Evolutionary conservation across 2,888 invertebrate species (phyloP).

Genomic region (Leucophenga maculata): DNA sequence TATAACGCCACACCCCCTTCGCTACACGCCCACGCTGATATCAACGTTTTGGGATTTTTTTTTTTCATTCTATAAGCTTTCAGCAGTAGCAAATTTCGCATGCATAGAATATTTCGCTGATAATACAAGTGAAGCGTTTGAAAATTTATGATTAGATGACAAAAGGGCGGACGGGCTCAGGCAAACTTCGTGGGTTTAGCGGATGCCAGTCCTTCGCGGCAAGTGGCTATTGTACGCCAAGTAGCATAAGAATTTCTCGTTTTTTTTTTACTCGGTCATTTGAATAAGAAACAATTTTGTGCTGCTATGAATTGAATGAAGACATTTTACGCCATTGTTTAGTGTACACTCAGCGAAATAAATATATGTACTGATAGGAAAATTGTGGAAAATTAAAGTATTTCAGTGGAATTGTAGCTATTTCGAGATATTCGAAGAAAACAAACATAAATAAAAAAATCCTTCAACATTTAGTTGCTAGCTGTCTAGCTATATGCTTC

Average conservation of each 20-base stretch:
- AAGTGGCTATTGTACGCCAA: not conserved
- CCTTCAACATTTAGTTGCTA: too few relatives aligned
- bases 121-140: not conserved
- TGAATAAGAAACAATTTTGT: conserved; percentile 67
- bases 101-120: conserved; percentile 61
- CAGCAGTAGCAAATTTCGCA: conserved; percentile 48
- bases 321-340: conserved; percentile 48
- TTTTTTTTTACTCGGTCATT: conserved; percentile 49
- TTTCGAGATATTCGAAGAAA: too few relatives aligned
- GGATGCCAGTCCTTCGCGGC: not conserved
- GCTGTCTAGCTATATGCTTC: too few relatives aligned
- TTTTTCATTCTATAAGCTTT: not conserved
- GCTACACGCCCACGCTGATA: not conserved
- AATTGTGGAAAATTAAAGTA: too few relatives aligned
- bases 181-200: not conserved
- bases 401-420: too few relatives aligned
- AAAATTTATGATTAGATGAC: conserved; percentile 21
- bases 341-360: too few relatives aligned
- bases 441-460: too few relatives aligned
- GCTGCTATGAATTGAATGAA: conserved; percentile 66
- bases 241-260: not conserved
- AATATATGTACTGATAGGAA: not conserved
- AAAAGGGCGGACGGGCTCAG: not conserved
- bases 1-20: not conserved
- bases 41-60: not conserved